Conservation (phyloP, 2,113 vertebrate genomes). For the Mastomys natalensis region DNA sequence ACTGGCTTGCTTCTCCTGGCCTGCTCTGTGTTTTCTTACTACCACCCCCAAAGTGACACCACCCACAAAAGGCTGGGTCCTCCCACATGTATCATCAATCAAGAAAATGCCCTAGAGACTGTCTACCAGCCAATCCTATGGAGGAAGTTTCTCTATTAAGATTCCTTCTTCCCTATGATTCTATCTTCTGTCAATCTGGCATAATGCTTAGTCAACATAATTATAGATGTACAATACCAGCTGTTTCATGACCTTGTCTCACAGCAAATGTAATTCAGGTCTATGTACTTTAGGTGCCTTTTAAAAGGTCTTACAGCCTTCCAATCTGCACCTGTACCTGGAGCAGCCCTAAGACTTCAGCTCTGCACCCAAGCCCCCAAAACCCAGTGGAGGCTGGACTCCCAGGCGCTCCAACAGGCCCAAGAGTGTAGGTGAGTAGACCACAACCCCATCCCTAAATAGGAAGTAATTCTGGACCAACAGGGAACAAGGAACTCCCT, state of each 20-base stretch:
- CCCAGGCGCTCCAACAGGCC: no score
- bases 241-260: neutral
- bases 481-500: no score
- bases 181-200: neutral
- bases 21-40: neutral
- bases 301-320: neutral
- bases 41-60: neutral
- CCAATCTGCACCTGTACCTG: no score
- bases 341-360: no score
- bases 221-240: accelerated
- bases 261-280: neutral
- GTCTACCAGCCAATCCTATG: neutral
- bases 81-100: neutral
- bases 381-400: no score
- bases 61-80: no score
- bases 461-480: no score
- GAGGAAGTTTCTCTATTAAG: neutral
- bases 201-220: neutral
- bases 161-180: neutral
- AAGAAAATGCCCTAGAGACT: neutral
- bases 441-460: no score
- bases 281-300: neutral
- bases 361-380: no score
- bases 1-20: neutral
- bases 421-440: no score